Conservation (phyloP, 2,888 invertebrate genomes). For the Dyspetes luteomarginatus region DNA sequence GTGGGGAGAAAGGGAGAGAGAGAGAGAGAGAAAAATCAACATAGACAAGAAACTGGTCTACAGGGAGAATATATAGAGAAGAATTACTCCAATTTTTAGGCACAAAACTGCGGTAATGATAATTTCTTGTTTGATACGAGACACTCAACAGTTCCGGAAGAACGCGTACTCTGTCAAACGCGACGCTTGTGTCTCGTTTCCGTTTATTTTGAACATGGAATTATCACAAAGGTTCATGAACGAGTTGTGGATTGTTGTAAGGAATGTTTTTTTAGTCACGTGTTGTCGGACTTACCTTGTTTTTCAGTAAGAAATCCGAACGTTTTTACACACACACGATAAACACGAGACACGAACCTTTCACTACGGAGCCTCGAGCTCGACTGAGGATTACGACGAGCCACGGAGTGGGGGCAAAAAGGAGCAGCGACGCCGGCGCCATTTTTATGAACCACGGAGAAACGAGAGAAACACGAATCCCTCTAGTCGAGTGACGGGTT, state of each 20-base stretch:
- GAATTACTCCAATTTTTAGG: slow-evolving; percentile 15
- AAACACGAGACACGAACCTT: slow-evolving; percentile 66
- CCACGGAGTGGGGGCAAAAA: slow-evolving; percentile 39
- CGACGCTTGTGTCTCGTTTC: slow-evolving; percentile 15
- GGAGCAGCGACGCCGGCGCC: slow-evolving; percentile 42
- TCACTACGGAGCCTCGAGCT: slow-evolving; percentile 75
- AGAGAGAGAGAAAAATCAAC: background rate
- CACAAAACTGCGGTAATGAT: background rate
- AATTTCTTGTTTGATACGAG: slow-evolving; percentile 14
- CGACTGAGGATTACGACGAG: slow-evolving; percentile 72
- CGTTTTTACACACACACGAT: slow-evolving; percentile 68
- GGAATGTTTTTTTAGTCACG: slow-evolving; percentile 19
- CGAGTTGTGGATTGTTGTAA: slow-evolving; percentile 5
- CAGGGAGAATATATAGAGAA: background rate
- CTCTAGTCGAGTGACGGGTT: too few relatives aligned
- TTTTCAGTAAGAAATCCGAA: slow-evolving; percentile 71
- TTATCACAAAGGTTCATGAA: slow-evolving; percentile 8
- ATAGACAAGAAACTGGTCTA: background rate
- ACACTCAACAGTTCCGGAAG: background rate
- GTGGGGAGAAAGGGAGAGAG: background rate
- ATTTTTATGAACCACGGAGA: slow-evolving; percentile 41
- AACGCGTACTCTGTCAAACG: slow-evolving; percentile 24
- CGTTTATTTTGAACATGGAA: background rate
- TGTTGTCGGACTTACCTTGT: slow-evolving; percentile 73
- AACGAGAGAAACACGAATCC: too few relatives aligned